phyloP scores from a whole-genome alignment of 2,113 vertebrate species.

The Gallinago paraguaiae region DNA sequence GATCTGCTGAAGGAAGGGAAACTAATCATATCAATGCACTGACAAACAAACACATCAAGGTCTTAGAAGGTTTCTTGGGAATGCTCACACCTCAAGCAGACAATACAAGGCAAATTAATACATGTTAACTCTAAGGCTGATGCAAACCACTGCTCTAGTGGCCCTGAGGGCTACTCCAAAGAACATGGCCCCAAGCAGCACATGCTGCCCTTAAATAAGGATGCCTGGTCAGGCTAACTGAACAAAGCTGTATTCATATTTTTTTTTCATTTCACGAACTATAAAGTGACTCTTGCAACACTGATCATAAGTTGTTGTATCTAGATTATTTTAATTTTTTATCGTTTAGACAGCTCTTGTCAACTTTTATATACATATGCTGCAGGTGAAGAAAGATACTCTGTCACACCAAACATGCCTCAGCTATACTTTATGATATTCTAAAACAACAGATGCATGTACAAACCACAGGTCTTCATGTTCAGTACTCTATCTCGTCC shows the following conservation, averaged over 20 bases:
- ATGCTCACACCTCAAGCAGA: background rate
- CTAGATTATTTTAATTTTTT: background rate
- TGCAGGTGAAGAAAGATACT: background rate
- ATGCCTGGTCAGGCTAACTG: background rate
- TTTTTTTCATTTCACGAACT: background rate
- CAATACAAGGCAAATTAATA: background rate
- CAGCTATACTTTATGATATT: background rate
- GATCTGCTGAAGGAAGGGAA: slow-evolving; percentile 64
- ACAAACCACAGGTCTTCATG: background rate
- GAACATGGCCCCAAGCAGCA: background rate
- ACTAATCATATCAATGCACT: background rate
- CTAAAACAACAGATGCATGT: background rate
- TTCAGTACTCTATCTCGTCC: background rate
- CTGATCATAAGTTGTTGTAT: background rate
- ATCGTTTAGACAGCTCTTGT: background rate
- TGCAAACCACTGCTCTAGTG: background rate
- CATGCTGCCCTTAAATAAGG: background rate
- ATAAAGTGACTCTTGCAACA: background rate
- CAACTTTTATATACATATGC: background rate
- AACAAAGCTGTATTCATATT: background rate
- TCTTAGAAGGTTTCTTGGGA: background rate
- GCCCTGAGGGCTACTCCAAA: background rate
- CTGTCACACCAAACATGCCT: background rate
- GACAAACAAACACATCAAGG: background rate
- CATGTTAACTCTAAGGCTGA: background rate